Evolutionary conservation across 2,113 vertebrate species (phyloP), one percentile per base, ranked within the genome.

Genomic region (Seriola quinqueradiata): DNA sequence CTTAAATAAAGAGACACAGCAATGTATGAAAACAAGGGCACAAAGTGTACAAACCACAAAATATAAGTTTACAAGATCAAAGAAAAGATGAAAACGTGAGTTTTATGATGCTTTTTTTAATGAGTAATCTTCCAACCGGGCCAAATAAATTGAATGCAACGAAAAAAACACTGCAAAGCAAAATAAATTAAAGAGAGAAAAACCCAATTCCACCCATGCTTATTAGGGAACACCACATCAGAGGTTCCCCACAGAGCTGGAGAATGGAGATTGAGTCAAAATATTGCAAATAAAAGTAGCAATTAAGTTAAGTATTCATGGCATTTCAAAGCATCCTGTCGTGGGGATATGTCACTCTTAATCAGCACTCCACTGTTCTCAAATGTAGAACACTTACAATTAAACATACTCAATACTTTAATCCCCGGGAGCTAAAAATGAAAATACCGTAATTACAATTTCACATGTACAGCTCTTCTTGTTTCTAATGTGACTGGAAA

Each of bases 331-430:
- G 92, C 89, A 59, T 87, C 68, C 84, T 78, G 91, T 81, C 72
- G 21, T 69, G 85, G 86, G 87, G 83, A 87, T 85, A 59, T 74
- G 81, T 87, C 90, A 74, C 84, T 90, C 58, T 89, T 92, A 92
- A 95, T 94, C 91, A 90, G 77, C n/a, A 67, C 81, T 74, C 70
- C 71, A 50, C 81, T 82, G 36, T 84, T 92, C 71, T 88, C 52
- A 83, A 91, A 92, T 90, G 76, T 90, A 92, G 89, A 94, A 91
- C 92, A 94, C 85, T 94, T 88, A 92, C 89, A 93, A 93, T 94
- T 89, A 92, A 92, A 93, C 89, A 90, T 83, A 79, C 81, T 89
- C 82, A 48, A 79, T 88, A 72, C 83, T 92, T 92, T 95, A 93
- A 95, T 95, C 92, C 93, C 82, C 59, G 19, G 4, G 83, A 81